Evolutionary conservation across 2,888 invertebrate genomes (phyloP).

Genomic region (Polymixis lichenea): DNA sequence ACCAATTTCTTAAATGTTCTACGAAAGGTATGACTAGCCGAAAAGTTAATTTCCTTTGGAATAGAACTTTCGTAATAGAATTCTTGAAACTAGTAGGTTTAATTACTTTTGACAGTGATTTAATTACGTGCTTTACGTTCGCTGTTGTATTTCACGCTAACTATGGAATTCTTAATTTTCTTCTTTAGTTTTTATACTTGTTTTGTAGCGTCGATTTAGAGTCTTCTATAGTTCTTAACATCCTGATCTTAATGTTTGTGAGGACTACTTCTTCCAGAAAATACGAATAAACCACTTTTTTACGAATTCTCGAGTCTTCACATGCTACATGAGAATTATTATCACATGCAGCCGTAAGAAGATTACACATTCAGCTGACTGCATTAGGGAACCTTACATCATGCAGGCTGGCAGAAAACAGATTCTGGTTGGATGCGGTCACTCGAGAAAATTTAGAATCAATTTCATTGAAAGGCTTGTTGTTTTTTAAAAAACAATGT

Average conservation of each 20-base stretch:
- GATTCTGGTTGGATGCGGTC: background rate
- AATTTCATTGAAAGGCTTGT: background rate
- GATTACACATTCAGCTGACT: background rate
- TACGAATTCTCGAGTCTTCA: background rate
- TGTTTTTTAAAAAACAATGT: background rate
- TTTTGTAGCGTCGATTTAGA: background rate
- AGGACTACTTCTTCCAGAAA: background rate
- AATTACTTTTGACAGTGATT: conserved; percentile 30
- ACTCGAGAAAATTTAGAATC: background rate
- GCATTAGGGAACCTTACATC: background rate
- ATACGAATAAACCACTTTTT: background rate
- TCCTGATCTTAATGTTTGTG: background rate
- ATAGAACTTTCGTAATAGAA: conserved; percentile 44
- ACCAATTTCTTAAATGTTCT: conserved; percentile 48
- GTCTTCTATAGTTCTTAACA: background rate
- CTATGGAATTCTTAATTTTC: background rate
- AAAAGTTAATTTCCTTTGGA: conserved; percentile 54
- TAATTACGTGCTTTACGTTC: conserved; percentile 25
- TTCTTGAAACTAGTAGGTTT: conserved; percentile 35
- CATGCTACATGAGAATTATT: background rate
- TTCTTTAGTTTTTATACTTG: background rate
- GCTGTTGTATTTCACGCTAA: background rate
- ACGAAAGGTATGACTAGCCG: conserved; percentile 29
- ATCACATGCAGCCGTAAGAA: background rate
- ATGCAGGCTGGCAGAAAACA: background rate